Conservation (phyloP, 1,140 invertebrate species). For the Zaprionus tsacasi region DNA sequence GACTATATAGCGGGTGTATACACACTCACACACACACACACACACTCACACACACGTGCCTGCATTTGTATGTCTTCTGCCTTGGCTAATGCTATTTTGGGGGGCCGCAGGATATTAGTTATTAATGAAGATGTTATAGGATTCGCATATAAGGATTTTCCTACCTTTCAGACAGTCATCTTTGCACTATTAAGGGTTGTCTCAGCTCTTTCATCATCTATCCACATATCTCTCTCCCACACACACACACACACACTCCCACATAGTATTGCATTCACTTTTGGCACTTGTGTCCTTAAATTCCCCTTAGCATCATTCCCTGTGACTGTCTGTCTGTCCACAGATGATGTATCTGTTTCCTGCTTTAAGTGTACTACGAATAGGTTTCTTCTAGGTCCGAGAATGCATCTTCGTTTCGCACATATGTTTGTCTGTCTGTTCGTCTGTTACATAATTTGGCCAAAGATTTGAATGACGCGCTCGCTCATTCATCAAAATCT, state of each 20-base stretch:
- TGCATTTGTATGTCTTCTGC: constrained; percentile 20
- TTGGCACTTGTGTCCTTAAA: constrained; percentile 46
- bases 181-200: constrained; percentile 56
- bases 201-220: constrained; percentile 57
- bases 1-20: constrained; percentile 29
- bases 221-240: background rate
- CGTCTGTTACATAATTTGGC: constrained; percentile 48
- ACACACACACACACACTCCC: background rate
- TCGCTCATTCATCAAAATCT: constrained; percentile 59
- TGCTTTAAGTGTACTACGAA: background rate
- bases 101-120: constrained; percentile 77
- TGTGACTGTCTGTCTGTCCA: constrained; percentile 7
- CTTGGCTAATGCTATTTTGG: constrained; percentile 68
- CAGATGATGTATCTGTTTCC: constrained; percentile 61
- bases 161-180: constrained; percentile 15
- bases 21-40: background rate
- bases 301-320: constrained; percentile 21
- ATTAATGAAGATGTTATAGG: constrained; percentile 73
- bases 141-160: constrained; percentile 40
- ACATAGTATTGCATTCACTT: constrained; percentile 24
- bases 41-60: background rate
- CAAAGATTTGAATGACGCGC: constrained; percentile 38
- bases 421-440: constrained; percentile 28
- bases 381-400: background rate
- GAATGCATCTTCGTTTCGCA: constrained; percentile 54